Conservation (phyloP, 1,140 invertebrate genomes). For the Temnothorax longispinosus region DNA sequence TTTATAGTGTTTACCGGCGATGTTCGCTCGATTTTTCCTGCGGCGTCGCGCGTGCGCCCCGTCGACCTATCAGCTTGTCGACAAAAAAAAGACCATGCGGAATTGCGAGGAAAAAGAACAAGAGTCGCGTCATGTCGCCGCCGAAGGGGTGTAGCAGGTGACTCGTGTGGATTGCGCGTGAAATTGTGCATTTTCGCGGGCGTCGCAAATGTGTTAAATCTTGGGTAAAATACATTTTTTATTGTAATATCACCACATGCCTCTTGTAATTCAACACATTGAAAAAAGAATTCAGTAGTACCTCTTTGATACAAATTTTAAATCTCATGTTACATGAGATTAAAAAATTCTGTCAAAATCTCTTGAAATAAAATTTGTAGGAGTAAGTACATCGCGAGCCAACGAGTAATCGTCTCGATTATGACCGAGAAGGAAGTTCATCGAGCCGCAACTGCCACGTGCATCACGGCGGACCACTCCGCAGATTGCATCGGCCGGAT, state of each 20-base stretch:
- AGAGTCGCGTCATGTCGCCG: neutral
- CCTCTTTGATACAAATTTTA: neutral
- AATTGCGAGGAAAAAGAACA: conserved; percentile 15
- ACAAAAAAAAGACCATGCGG: neutral
- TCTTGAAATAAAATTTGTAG: neutral
- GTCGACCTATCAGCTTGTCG: neutral
- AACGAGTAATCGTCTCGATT: conserved; percentile 44
- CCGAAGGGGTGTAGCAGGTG: conserved; percentile 56
- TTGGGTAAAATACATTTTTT: neutral
- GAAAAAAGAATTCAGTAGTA: neutral
- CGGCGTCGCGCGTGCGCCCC: conserved; percentile 19
- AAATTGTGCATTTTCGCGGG: conserved; percentile 46
- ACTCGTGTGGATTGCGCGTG: conserved; percentile 57
- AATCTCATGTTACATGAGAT: neutral
- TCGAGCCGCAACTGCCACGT: conserved; percentile 7
- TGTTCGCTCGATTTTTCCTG: conserved; percentile 57
- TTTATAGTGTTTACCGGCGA: conserved; percentile 75
- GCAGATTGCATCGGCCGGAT: conserved; percentile 37
- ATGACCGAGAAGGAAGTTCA: conserved; percentile 30
- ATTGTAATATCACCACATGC: too few species aligned
- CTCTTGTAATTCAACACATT: neutral
- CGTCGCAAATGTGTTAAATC: conserved; percentile 26
- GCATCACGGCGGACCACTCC: conserved; percentile 29
- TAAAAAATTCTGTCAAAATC: neutral
- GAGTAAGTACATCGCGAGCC: neutral